Evolutionary conservation across 1,140 invertebrate genomes (phyloP), one percentile per base, ranked within the genome.

Genomic region (Hycleus phaleratus): DNA sequence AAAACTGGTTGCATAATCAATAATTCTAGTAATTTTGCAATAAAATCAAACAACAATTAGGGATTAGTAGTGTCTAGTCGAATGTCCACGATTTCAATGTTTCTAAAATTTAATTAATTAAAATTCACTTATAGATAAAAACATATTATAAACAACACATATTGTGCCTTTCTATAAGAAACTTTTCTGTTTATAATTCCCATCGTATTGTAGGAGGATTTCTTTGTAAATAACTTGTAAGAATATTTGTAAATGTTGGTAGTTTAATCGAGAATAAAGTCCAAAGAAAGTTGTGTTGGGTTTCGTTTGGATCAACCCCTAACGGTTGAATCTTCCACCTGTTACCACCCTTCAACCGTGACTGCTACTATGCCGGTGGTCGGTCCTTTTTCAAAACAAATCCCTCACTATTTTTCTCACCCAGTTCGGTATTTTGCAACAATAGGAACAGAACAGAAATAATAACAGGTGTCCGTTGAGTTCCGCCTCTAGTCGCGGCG

Each of bases 201-300:
- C 32, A 32, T 7, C 7, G 4, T 32, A 32, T 32, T 32, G 32
- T 32, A 32, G 32, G 12, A 12, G 12, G 42, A 48, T 49, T 61
- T 58, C 26, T 56, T 53, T 63, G 62, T 61, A 63, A 59, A 63
- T 63, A 63, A 63, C 61, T 63, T 63, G 55, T 63, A 61, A 63
- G 32, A 49, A 61, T 63, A 18, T 32, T 63, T 63, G 62, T 63
- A 63, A 63, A 56, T 32, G 32, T 32, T 32, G 32, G 32, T 32
- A 32, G 32, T 5, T 32, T 32, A 18, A 32, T 32, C 32, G 7
- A 7, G 7, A 32, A 32, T n/a, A 53, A 40, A 53, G 18, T 10
- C 39, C 39, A 45, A 53, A 53, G 39, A 46, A 4, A 38, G 5
- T 43, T 40, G 32, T 32, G 32, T 32, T 32, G 18, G 18, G 18